These are phyloP conservation scores for Aspidiotus destructor DNA, from an alignment of 2,888 invertebrate genomes.

Conservation along the genomic window DNA sequence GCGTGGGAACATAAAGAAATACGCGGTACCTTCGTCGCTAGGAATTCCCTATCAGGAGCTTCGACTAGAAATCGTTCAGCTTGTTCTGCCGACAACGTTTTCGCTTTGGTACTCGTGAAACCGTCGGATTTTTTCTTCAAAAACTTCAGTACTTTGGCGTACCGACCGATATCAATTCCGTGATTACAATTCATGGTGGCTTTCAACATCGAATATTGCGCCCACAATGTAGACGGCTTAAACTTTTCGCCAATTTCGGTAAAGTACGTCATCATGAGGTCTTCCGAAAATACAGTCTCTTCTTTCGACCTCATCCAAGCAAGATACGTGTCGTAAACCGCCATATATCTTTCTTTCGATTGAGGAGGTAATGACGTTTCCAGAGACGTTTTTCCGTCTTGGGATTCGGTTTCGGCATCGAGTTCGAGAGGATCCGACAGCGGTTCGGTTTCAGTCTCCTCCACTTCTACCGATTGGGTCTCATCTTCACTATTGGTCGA, in stretches of 20 bases:
- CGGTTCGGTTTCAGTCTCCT: too few relatives aligned
- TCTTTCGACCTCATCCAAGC: conserved; percentile 6
- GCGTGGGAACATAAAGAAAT: not conserved
- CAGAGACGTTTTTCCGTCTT: not conserved
- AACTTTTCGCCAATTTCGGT: not conserved
- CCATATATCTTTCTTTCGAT: conserved; percentile 2
- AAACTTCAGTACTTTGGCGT: not conserved
- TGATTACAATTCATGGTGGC: not conserved
- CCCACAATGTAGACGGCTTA: conserved; percentile 8
- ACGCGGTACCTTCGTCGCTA: conserved; percentile 10
- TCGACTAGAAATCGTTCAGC: not conserved
- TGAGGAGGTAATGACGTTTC: not conserved
- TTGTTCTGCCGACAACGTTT: not conserved
- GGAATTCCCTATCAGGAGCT: conserved; percentile 10
- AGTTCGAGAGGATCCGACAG: not conserved
- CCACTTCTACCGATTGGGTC: too few relatives aligned
- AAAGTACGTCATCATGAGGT: conserved; percentile 5
- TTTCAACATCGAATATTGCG: conserved; percentile 6
- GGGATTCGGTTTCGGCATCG: not conserved
- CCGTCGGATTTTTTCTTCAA: not conserved
- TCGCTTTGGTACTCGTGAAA: not conserved
- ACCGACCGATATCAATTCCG: conserved; percentile 1
- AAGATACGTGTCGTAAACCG: not conserved
- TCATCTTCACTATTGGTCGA: too few relatives aligned
- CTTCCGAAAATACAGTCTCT: not conserved